Percentiles rank a stretch among this genome's conserved stretches.
These are phyloP conservation scores for Yponomeuta cagnagella DNA, from an alignment of 2,888 invertebrate species.

Conservation along the genomic window DNA sequence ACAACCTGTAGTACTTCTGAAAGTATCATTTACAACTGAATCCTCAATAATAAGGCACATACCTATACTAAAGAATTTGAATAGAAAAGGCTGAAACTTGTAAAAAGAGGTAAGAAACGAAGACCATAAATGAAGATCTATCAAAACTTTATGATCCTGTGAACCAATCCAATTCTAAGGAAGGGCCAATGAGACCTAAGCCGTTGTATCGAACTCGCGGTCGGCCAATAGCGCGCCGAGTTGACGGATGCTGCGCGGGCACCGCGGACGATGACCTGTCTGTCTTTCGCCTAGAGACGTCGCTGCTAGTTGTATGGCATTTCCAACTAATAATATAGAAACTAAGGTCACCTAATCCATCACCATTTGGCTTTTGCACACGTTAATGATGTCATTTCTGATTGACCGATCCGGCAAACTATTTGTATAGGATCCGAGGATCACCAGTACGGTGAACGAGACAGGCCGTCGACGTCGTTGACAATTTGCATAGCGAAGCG, in stretches of 20 bases:
- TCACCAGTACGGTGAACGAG: not conserved
- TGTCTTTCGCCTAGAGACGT: slow-evolving; percentile 22
- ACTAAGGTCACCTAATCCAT: too few species aligned
- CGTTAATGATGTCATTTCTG: too few species aligned
- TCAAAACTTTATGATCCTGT: too few species aligned
- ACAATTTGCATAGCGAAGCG: not conserved
- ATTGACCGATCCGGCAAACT: not conserved
- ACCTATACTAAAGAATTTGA: not conserved
- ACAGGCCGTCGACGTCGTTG: not conserved
- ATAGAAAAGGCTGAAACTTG: not conserved
- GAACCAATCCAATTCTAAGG: not conserved
- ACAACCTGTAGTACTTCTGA: too few species aligned
- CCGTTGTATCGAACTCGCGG: slow-evolving; percentile 57
- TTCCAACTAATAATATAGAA: too few species aligned
- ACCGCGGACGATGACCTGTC: slow-evolving; percentile 53
- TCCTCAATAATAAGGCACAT: too few species aligned
- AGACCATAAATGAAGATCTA: too few species aligned
- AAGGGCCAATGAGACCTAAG: not conserved
- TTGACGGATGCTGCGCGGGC: slow-evolving; percentile 51
- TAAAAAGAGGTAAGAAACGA: too few species aligned
- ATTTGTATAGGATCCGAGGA: not conserved
- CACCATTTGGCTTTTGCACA: too few species aligned
- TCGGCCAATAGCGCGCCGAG: slow-evolving; percentile 46
- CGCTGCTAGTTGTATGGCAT: not conserved
- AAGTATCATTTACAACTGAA: too few species aligned